Evolutionary conservation across 2,888 invertebrate genomes (phyloP).

Genomic region (Candidula unifasciata): DNA sequence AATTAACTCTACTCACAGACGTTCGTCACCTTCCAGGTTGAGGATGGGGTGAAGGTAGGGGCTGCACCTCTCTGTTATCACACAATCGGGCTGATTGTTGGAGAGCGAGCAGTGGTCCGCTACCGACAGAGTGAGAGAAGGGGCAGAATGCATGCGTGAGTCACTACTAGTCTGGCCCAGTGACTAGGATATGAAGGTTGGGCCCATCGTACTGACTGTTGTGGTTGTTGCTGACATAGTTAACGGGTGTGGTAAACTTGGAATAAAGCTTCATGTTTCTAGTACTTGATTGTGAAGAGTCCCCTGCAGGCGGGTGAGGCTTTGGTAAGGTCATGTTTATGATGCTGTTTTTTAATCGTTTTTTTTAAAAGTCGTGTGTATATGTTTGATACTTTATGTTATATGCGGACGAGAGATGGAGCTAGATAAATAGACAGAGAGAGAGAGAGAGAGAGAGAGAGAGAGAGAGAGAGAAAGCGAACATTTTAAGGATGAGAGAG

Average conservation of each 20-base stretch:
- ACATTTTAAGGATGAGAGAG: too few species aligned
- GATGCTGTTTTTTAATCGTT: too few species aligned
- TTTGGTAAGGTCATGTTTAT: too few species aligned
- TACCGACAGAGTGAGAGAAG: background rate
- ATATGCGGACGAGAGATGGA: background rate
- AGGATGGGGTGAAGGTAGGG: background rate
- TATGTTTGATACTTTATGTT: too few species aligned
- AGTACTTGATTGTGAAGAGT: background rate
- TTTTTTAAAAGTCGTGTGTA: too few species aligned
- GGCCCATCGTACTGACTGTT: background rate
- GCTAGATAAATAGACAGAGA: conserved; percentile 4
- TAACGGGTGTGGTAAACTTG: background rate
- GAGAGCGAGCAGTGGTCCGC: background rate
- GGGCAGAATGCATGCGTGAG: background rate
- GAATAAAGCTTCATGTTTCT: background rate
- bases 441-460: background rate
- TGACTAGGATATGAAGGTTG: conserved; percentile 4
- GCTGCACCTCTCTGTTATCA: conserved; percentile 17
- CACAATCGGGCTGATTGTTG: conserved; percentile 11
- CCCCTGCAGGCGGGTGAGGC: too few species aligned
- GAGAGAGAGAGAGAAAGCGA: background rate
- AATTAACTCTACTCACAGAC: background rate
- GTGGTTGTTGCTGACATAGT: conserved; percentile 5
- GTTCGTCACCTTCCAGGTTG: background rate
- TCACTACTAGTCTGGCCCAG: background rate